phyloP scores from a whole-genome alignment of 2,113 vertebrate species.

The Athene noctua region DNA sequence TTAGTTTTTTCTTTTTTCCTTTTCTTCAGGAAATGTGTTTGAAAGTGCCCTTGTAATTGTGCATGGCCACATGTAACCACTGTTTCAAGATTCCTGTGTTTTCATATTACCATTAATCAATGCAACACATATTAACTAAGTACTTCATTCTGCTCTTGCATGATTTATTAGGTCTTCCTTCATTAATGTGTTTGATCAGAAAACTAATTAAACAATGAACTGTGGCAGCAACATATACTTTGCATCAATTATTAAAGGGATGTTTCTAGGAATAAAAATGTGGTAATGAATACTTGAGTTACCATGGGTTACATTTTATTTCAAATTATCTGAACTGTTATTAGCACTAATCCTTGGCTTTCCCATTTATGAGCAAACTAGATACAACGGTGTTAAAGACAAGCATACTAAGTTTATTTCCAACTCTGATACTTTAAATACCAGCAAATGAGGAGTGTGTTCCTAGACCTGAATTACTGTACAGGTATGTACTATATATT shows the following conservation, averaged over 20 bases:
- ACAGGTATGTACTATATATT: not conserved
- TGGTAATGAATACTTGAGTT: conserved; percentile 52
- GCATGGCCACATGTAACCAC: not conserved
- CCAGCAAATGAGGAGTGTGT: not conserved
- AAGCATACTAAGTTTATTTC: conserved; percentile 17
- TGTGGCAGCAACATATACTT: conserved; percentile 58
- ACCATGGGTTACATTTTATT: conserved; percentile 1
- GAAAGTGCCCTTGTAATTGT: conserved; percentile 64
- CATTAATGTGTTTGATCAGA: conserved; percentile 77
- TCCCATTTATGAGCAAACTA: not conserved
- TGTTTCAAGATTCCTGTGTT: conserved; percentile 7
- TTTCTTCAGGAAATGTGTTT: not conserved
- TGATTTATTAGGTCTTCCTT: conserved; percentile 73
- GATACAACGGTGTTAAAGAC: not conserved
- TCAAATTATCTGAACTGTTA: conserved; percentile 51
- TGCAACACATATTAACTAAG: conserved; percentile 73
- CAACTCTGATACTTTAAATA: conserved; percentile 19
- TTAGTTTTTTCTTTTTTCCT: not conserved
- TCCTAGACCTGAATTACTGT: not conserved
- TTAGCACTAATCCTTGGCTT: conserved; percentile 40
- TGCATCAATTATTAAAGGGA: conserved; percentile 71
- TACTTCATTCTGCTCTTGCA: conserved; percentile 51
- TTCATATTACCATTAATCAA: conserved; percentile 68
- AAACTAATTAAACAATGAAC: conserved; percentile 78
- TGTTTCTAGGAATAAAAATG: conserved; percentile 59